These are phyloP conservation scores for Porites lutea DNA, from an alignment of 64 coral and sea anemone genomes.

Conservation along the genomic window DNA sequence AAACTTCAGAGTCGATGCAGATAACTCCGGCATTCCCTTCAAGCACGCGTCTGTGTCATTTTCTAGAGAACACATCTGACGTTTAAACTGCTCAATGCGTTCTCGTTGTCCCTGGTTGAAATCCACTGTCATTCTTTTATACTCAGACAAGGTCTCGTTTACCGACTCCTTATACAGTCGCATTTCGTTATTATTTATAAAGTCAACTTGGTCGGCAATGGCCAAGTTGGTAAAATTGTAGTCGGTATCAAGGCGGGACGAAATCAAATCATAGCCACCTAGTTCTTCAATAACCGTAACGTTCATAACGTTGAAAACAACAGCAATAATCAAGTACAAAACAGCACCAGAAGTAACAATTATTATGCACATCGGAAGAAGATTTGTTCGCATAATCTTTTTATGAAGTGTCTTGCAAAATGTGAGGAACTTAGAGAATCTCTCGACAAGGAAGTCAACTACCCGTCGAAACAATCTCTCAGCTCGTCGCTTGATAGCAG, in stretches of 20 bases:
- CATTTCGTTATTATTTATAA: slow-evolving; percentile 75
- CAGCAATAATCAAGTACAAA: slow-evolving; percentile 56
- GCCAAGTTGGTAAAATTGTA: slow-evolving; percentile 68
- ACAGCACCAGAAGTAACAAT: not conserved
- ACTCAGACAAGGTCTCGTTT: slow-evolving; percentile 20
- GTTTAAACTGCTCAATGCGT: slow-evolving; percentile 48
- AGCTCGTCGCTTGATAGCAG: slow-evolving; percentile 8
- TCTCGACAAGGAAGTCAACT: slow-evolving; percentile 38
- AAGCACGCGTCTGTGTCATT: slow-evolving; percentile 29
- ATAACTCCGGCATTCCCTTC: not conserved
- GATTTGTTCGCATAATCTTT: slow-evolving; percentile 67
- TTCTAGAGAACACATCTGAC: slow-evolving; percentile 60
- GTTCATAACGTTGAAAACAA: slow-evolving; percentile 73
- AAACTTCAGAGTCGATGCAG: slow-evolving; percentile 31
- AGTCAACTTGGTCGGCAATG: slow-evolving; percentile 66
- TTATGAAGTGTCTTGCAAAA: slow-evolving; percentile 69
- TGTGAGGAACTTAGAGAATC: slow-evolving; percentile 51
- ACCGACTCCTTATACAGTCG: slow-evolving; percentile 70
- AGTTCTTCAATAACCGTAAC: slow-evolving; percentile 79
- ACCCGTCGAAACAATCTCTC: slow-evolving; percentile 11
- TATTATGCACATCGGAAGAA: slow-evolving; percentile 59
- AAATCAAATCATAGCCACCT: slow-evolving; percentile 54
- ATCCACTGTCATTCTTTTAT: slow-evolving; percentile 38
- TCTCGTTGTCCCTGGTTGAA: slow-evolving; percentile 56
- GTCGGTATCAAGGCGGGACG: slow-evolving; percentile 69